phyloP scores from a whole-genome alignment of 2,113 vertebrate genomes.

The Protobothrops flavoviridis region DNA sequence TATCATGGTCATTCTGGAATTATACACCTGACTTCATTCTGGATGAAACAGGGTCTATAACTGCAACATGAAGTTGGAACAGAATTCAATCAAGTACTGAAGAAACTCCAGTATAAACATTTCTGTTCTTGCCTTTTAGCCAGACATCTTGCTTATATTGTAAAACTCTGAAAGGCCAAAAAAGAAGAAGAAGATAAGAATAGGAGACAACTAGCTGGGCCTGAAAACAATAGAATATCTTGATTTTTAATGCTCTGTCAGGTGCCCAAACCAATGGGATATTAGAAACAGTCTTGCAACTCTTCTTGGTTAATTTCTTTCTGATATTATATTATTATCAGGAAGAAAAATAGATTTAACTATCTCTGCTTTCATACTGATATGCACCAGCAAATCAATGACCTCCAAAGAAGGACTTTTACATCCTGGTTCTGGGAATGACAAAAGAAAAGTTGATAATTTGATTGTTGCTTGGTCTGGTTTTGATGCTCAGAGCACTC shows the following conservation, averaged over 20 bases:
- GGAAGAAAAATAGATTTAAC: not conserved
- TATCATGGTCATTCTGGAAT: not conserved
- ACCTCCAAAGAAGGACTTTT: not conserved
- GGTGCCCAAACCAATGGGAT: not conserved
- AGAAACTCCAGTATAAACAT: not conserved
- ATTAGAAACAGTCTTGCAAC: not conserved
- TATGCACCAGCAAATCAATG: not conserved
- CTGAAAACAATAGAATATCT: not conserved
- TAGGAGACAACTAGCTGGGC: not conserved
- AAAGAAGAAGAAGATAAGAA: not conserved
- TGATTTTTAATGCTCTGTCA: not conserved
- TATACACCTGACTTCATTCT: not conserved
- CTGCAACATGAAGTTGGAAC: not conserved
- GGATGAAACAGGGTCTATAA: not conserved
- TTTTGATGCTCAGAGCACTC: not conserved
- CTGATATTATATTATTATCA: not conserved
- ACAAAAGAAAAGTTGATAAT: not conserved
- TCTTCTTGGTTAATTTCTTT: not conserved
- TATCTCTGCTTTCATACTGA: not conserved
- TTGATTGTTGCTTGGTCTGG: not conserved
- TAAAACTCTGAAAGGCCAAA: not conserved
- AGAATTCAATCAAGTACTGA: not conserved
- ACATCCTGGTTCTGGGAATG: not conserved
- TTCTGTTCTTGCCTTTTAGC: not conserved
- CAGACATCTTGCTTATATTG: not conserved